phyloP scores from a whole-genome alignment of 2,797 vertebrate species.

The Dermochelys coriacea region DNA sequence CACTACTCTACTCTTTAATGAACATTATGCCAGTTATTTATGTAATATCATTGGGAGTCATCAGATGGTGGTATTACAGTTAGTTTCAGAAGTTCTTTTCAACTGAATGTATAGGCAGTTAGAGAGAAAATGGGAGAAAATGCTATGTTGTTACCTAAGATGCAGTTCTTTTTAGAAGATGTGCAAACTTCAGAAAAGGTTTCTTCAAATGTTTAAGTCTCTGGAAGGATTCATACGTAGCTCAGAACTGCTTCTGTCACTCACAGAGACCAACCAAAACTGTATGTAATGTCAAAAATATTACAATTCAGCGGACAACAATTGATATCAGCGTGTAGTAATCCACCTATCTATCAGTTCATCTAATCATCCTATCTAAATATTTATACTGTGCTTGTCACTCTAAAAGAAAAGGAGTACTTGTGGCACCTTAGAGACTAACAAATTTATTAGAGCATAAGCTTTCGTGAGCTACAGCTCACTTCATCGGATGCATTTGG shows the following conservation, averaged over 20 bases:
- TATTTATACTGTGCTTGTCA: not conserved
- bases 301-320: not conserved
- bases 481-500: no score
- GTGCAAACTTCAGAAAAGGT: not conserved
- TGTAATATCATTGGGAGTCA: not conserved
- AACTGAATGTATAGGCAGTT: not conserved
- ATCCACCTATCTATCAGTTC: not conserved
- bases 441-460: no score
- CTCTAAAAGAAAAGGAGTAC: no score
- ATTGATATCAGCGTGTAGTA: not conserved
- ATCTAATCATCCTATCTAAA: not conserved
- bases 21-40: not conserved
- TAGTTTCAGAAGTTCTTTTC: not conserved
- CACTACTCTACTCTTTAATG: not conserved
- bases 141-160: not conserved
- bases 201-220: not conserved
- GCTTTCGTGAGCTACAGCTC: no score
- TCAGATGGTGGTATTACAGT: not conserved
- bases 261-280: not conserved
- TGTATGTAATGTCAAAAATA: not conserved
- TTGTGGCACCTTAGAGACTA: no score
- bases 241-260: not conserved
- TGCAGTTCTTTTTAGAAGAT: not conserved
- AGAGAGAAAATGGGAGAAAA: not conserved
- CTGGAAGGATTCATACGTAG: not conserved